phyloP scores from a whole-genome alignment of 2,888 invertebrate species.

The Andrena dorsata region DNA sequence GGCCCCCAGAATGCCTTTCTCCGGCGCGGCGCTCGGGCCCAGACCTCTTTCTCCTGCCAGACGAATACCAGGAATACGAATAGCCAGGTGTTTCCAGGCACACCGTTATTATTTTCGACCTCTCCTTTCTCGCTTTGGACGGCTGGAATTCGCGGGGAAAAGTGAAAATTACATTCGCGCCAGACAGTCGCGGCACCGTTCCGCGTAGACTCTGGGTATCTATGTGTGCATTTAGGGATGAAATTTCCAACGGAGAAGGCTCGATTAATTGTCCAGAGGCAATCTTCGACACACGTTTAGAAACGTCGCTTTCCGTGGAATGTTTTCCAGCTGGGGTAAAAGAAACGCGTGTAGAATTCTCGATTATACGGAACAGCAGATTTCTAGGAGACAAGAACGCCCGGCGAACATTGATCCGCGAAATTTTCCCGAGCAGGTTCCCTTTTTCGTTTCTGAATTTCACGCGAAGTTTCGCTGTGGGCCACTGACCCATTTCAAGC shows the following conservation, averaged over 20 bases:
- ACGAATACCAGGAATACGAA: slow-evolving; percentile 11
- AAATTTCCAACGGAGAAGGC: background rate
- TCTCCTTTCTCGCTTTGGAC: background rate
- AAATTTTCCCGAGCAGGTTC: too few relatives aligned
- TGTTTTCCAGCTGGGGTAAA: too few relatives aligned
- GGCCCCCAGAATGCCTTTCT: slow-evolving; percentile 71
- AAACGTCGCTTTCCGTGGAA: background rate
- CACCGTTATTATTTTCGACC: slow-evolving; percentile 6
- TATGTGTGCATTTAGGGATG: background rate
- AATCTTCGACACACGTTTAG: background rate
- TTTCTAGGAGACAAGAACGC: too few relatives aligned
- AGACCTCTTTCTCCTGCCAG: slow-evolving; percentile 20
- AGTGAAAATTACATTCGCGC: background rate
- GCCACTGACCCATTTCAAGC: background rate
- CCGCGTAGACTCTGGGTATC: background rate
- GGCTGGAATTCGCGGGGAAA: background rate
- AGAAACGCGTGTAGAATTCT: too few relatives aligned
- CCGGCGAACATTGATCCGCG: too few relatives aligned
- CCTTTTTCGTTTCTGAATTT: background rate
- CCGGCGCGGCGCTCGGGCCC: slow-evolving; percentile 43
- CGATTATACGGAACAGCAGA: too few relatives aligned
- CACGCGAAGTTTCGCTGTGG: background rate
- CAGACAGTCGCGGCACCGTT: background rate
- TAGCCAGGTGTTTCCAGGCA: background rate
- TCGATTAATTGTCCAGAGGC: background rate